A percentile compares a stretch with the other conserved stretches of the same genome.
These are phyloP conservation scores for Cichladusa arquata DNA, from an alignment of 2,113 vertebrate genomes.

Conservation along the genomic window DNA sequence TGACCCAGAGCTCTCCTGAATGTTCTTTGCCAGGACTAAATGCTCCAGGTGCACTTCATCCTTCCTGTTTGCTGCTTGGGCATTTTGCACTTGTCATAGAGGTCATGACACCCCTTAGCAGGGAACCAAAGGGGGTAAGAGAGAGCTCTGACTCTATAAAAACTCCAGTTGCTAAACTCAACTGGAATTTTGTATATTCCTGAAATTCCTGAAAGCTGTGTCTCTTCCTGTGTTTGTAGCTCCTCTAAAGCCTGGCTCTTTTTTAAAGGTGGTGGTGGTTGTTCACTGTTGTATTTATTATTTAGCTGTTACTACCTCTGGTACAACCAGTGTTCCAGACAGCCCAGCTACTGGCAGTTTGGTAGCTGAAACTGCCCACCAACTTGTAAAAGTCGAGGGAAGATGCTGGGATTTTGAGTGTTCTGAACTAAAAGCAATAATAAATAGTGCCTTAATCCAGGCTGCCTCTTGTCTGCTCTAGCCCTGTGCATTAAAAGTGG, in stretches of 20 bases:
- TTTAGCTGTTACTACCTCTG: background rate
- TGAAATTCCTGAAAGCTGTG: background rate
- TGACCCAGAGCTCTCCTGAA: background rate
- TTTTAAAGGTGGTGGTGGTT: background rate
- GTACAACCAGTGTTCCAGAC: background rate
- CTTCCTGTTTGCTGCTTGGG: background rate
- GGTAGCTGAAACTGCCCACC: background rate
- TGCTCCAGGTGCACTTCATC: background rate
- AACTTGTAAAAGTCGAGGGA: accelerated
- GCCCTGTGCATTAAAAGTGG: background rate
- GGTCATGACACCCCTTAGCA: background rate
- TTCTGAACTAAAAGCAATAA: background rate
- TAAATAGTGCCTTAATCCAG: background rate
- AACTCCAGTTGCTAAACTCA: background rate
- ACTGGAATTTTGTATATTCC: no score
- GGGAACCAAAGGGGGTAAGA: background rate
- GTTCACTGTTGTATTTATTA: background rate
- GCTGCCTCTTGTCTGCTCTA: background rate
- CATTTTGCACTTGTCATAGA: background rate
- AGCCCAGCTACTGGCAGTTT: background rate
- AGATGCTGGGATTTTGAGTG: background rate
- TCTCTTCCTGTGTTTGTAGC: background rate
- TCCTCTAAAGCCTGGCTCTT: background rate
- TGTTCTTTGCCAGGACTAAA: background rate
- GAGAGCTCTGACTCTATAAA: background rate